These are phyloP conservation scores for Sympetrum striolatum DNA, from an alignment of 2,888 invertebrate species.

Conservation along the genomic window DNA sequence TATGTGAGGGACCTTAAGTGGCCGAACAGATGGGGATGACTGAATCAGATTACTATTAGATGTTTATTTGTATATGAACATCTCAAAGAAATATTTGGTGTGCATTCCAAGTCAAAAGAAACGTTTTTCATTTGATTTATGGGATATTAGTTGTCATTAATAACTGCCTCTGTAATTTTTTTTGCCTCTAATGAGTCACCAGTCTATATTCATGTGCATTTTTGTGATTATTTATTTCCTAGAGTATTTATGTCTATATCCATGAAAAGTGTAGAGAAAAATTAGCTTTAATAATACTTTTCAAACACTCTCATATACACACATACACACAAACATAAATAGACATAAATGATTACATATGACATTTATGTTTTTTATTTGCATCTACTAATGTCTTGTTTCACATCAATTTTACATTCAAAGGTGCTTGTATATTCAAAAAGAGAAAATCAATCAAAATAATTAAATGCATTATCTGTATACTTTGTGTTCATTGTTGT, in stretches of 20 bases:
- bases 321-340: too few relatives aligned
- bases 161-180: conserved; percentile 3
- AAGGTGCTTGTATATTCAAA: conserved; percentile 29
- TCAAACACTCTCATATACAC: too few relatives aligned
- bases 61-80: conserved; percentile 14
- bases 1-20: conserved; percentile 18
- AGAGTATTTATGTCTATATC: background rate
- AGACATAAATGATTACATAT: background rate
- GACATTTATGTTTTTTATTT: background rate
- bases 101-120: conserved; percentile 31
- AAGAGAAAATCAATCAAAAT: conserved; percentile 8
- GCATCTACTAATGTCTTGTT: background rate
- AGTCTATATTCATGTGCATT: background rate
- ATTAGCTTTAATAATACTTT: too few relatives aligned
- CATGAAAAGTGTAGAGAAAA: background rate
- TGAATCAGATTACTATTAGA: conserved; percentile 18
- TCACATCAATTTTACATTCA: background rate
- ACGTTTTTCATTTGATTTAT: conserved; percentile 8
- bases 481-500: conserved; percentile 23
- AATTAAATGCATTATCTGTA: background rate
- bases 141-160: background rate
- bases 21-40: conserved; percentile 28
- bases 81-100: conserved; percentile 23
- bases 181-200: conserved; percentile 6
- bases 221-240: conserved; percentile 1